A percentile compares a stretch with the other conserved stretches of the same genome.
These are phyloP conservation scores for Elaeidobius kamerunicus DNA, from an alignment of 2,888 invertebrate genomes.

Conservation along the genomic window DNA sequence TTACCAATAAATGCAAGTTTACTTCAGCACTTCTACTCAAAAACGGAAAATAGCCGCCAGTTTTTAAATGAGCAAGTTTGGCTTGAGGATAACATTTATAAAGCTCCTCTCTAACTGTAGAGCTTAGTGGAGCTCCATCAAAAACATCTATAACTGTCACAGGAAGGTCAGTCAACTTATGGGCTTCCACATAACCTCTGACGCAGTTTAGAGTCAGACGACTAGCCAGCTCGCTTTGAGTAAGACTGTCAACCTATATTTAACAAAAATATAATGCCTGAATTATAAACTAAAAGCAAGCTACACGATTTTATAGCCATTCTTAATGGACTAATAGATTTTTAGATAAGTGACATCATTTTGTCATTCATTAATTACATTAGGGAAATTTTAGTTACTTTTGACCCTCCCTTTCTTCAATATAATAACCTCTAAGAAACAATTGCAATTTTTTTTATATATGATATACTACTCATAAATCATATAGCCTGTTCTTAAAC, in stretches of 20 bases:
- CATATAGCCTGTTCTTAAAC: too few relatives aligned
- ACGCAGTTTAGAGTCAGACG: conserved; percentile 83
- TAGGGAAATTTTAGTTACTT: too few relatives aligned
- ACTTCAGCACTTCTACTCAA: conserved; percentile 85
- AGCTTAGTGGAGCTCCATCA: conserved; percentile 81
- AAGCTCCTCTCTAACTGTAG: conserved; percentile 73
- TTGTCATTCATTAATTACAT: too few relatives aligned
- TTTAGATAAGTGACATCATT: too few relatives aligned
- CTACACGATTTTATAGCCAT: too few relatives aligned
- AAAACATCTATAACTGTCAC: conserved; percentile 86
- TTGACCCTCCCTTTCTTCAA: too few relatives aligned
- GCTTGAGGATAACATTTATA: conserved; percentile 85
- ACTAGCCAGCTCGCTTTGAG: conserved; percentile 81
- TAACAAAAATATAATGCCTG: conserved; percentile 41
- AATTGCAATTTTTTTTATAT: too few relatives aligned
- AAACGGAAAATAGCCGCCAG: conserved; percentile 89
- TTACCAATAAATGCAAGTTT: conserved; percentile 81
- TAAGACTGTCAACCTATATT: conserved; percentile 63
- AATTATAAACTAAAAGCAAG: too few relatives aligned
- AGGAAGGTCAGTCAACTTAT: conserved; percentile 64
- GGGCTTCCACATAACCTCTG: conserved; percentile 74
- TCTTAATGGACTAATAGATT: too few relatives aligned
- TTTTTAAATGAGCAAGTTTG: conserved; percentile 81
- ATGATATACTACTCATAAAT: too few relatives aligned
- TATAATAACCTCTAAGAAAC: too few relatives aligned